Evolutionary conservation across 2,113 vertebrate species (phyloP), one percentile per base, ranked within the genome.

Genomic region (Trochalopteron elliotii): DNA sequence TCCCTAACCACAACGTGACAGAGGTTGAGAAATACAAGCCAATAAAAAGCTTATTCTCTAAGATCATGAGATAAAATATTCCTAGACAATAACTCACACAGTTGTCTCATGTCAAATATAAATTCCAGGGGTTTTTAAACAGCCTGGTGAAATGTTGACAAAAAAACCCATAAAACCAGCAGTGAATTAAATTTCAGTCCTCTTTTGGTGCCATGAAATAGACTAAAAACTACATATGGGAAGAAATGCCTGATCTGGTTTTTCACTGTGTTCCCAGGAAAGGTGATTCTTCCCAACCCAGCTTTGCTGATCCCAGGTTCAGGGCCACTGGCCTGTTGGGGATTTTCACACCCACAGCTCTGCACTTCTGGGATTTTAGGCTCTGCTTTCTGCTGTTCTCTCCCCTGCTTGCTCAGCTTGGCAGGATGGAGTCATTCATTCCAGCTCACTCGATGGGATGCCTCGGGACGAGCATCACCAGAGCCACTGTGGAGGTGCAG

Each of bases 281-380:
- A 28, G 22, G 12, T 2, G 5, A 10, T 42, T 35, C 10, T 7
- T 17, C 53, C 37, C 9, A 7, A 12, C 0, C 12, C 83, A 39
- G 27, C 61, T 42, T 5, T 52, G 56, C 56, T 39, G 33, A 33
- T 64, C 33, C 24, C 55, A 67, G 27, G 15, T 5, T 40, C 39
- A 31, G 33, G 37, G 17, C 40, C 35, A 37, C 28, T 4, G 1
- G 22, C 33, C 63, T 21, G 13, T 0, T 5, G 19, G 10, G 13
- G 15, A 23, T 33, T 60, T 50, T n/a, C 37, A 22, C 0, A 11
- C 0, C 12, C 19, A 7, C 64, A 60, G 4, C 47, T 35, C 15
- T 12, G 60, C 17, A 10, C 20, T 42, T 11, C 11, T 21, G 74
- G 23, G 39, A 55, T 60, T 60, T 39, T 3, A 23, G 59, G 63